Conservation (phyloP, 2,113 vertebrate genomes). For the Meles meles region DNA sequence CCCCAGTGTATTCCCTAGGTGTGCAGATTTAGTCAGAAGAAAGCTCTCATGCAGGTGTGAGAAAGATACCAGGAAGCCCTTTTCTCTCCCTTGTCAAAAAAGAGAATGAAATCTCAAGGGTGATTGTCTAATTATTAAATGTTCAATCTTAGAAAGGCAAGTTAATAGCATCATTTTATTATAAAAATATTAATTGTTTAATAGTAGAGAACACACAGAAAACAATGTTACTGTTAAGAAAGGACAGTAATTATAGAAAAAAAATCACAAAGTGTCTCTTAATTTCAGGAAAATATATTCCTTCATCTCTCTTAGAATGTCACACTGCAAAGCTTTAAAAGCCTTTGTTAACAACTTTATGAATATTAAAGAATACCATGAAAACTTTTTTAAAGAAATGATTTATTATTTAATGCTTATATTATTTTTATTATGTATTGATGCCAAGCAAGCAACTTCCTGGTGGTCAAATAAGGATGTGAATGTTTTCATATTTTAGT, state of each 20-base stretch:
- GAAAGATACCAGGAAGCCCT: not conserved
- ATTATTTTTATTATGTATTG: slow-evolving; percentile 68
- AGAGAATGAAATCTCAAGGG: not conserved
- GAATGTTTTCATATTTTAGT: slow-evolving; percentile 75
- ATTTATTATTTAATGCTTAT: slow-evolving; percentile 79
- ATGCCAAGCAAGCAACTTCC: slow-evolving; percentile 69
- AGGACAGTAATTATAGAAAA: not conserved
- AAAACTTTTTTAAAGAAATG: slow-evolving; percentile 52
- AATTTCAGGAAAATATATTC: slow-evolving; percentile 18
- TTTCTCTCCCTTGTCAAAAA: not conserved
- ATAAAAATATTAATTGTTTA: not conserved
- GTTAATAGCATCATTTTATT: not conserved
- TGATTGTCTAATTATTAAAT: not conserved
- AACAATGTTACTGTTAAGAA: not conserved
- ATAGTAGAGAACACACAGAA: not conserved
- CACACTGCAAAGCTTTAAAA: not conserved
- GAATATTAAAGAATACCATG: slow-evolving; percentile 59
- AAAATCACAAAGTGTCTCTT: slow-evolving; percentile 16
- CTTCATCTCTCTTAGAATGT: slow-evolving; percentile 42
- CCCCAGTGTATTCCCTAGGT: not conserved
- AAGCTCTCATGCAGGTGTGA: not conserved
- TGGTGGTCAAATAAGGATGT: slow-evolving; percentile 76
- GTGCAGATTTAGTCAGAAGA: not conserved
- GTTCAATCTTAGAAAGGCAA: not conserved
- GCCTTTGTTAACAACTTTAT: slow-evolving; percentile 66